Evolutionary conservation across 2,113 vertebrate genomes (phyloP).

Genomic region (Raphicerus campestris): DNA sequence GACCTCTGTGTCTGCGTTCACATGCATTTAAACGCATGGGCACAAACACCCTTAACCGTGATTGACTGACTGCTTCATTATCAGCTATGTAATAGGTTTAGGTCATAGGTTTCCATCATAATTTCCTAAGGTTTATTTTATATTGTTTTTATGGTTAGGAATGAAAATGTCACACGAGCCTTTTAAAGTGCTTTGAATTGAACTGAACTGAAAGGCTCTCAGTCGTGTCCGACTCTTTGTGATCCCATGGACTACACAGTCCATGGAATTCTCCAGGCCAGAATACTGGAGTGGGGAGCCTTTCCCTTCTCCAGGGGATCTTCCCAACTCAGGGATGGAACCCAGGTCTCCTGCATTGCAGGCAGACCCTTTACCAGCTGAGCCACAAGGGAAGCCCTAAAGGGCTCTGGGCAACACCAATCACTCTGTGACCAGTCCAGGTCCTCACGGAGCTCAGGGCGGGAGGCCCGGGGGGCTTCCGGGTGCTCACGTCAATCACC

Average conservation of each 20-base stretch:
- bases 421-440: background rate
- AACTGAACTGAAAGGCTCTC: too few relatives aligned
- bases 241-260: too few relatives aligned
- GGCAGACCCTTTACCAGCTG: too few relatives aligned
- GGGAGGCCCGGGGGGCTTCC: background rate
- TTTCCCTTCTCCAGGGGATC: too few relatives aligned
- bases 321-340: too few relatives aligned
- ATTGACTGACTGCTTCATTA: background rate
- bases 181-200: background rate
- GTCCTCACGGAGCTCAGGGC: background rate
- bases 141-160: background rate
- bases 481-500: background rate
- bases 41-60: background rate
- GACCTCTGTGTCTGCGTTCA: too few relatives aligned
- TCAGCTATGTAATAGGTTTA: background rate
- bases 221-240: too few relatives aligned
- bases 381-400: background rate
- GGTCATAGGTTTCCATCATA: background rate
- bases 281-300: too few relatives aligned
- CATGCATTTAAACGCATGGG: background rate
- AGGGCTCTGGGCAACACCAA: background rate
- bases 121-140: background rate
- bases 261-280: too few relatives aligned
- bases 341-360: accelerated
- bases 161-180: background rate